phyloP scores from a whole-genome alignment of 2,113 vertebrate species.

The Gracilinanus agilis region DNA sequence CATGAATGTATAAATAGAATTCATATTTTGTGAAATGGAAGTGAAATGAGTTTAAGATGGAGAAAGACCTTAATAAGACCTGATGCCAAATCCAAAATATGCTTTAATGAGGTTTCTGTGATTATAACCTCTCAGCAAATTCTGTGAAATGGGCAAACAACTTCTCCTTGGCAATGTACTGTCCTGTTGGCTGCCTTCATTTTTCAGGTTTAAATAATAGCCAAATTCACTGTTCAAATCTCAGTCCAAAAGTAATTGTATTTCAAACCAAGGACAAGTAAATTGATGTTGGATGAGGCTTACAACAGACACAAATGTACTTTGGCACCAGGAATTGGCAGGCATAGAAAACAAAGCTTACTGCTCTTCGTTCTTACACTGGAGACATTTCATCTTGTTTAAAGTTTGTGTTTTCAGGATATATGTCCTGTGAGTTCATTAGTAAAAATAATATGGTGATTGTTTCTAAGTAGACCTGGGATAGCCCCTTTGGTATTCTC shows the following conservation, averaged over 20 bases:
- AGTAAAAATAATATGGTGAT: constrained; percentile 33
- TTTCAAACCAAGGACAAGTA: constrained; percentile 57
- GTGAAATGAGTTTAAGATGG: not conserved
- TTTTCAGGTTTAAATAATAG: constrained; percentile 22
- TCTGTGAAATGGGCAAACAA: constrained; percentile 39
- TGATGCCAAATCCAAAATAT: not conserved
- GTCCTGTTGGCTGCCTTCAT: constrained; percentile 19
- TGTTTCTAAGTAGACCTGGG: constrained; percentile 35
- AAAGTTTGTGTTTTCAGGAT: constrained; percentile 57
- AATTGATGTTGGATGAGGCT: constrained; percentile 63
- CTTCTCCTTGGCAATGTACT: constrained; percentile 15
- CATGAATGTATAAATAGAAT: not conserved
- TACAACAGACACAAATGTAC: constrained; percentile 56
- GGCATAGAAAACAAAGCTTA: constrained; percentile 26
- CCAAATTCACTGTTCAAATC: constrained; percentile 68
- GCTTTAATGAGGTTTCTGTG: not conserved
- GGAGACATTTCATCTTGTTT: constrained; percentile 32
- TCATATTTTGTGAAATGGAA: not conserved
- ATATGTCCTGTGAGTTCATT: constrained; percentile 45
- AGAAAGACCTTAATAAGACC: not conserved
- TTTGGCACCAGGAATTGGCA: constrained; percentile 50
- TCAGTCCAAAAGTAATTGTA: constrained; percentile 44
- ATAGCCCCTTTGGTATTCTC: not conserved
- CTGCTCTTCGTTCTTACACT: not conserved
- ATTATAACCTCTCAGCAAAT: constrained; percentile 46